A percentile compares a stretch with the other conserved stretches of the same genome.
Conservation (phyloP, 2,797 vertebrate species). For the Rhinichthys osculus region DNA sequence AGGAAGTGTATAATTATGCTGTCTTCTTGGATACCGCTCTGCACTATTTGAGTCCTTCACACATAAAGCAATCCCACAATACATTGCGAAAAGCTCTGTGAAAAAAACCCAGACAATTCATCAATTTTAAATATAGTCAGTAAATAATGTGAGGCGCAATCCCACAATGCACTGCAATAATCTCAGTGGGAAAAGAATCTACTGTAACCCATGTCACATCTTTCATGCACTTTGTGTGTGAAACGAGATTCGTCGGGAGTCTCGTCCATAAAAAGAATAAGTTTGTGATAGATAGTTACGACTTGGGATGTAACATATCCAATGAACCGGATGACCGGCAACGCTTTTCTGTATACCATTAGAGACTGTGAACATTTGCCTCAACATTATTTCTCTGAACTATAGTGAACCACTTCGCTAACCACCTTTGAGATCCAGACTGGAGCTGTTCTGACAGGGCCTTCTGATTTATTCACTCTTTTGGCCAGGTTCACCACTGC, state of each 20-base stretch:
- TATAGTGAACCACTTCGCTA: slow-evolving; percentile 50
- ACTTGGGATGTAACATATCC: slow-evolving; percentile 8
- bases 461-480: slow-evolving; percentile 75
- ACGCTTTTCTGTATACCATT: background rate
- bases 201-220: background rate
- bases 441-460: slow-evolving; percentile 73
- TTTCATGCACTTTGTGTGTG: slow-evolving; percentile 22
- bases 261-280: slow-evolving; percentile 2
- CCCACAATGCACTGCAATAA: background rate
- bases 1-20: slow-evolving; percentile 23
- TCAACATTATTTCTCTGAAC: slow-evolving; percentile 5
- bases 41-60: background rate
- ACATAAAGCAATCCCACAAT: slow-evolving; percentile 1
- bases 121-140: slow-evolving; percentile 16
- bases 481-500: slow-evolving; percentile 52
- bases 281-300: background rate
- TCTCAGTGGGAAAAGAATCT: background rate
- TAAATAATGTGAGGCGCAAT: background rate
- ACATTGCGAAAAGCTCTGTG: background rate
- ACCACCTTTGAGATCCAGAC: slow-evolving; percentile 60
- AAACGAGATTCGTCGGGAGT: background rate
- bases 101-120: slow-evolving; percentile 9
- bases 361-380: background rate
- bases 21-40: slow-evolving; percentile 1
- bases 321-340: slow-evolving; percentile 1